Base-by-base conservation (phyloP, 2,113 vertebrate species). In the Sinocyclocheilus maitianheensis region DNA sequence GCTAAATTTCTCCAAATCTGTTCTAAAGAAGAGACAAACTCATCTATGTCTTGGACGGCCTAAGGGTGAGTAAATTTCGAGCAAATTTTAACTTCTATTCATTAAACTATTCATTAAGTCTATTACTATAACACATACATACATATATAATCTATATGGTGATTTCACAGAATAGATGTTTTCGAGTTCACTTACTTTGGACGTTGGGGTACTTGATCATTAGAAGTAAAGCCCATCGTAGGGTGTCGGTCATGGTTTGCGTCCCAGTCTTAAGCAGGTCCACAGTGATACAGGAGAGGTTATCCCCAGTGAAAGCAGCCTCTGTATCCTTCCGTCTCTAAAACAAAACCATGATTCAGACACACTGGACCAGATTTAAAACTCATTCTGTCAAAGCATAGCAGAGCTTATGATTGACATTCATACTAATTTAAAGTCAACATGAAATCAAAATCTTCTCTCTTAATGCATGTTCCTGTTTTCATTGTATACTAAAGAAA, bases 251-350 rank as follows among this genome's bases (percentile, higher is more conserved):
- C 9, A 74, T 55, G 20, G 87, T 89, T 55, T 87, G 87, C 26
- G 87, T 90, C 20, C 89, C 89, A 77, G 81, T 58, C 51, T 77
- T 81, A 81, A 90, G 87, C 43, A 90, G 55, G 71, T 90, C 89
- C 71, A 83, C 46, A 51, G 76, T 81, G 74, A 81, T 67, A 20
- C n/a, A 83, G 12, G 20, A 43, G 83, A 90, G 71, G 63, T 89
- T 90, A 30, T 85, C 77, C 22, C 40, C 69, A 24, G 40, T 51
- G 78, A 90, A 90, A n/a, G 79, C 85, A 22, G 84, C 77, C 53
- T 85, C 62, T 14, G 24, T 18, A 51, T 90, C 80, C 8, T 77
- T 79, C 46, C 77, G 77, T 77, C 40, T 84, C 88, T 90, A 77
- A 55, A 58, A 81, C 18, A 77, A 80, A 85, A 37, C 5, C 46